A percentile compares a stretch with the other conserved stretches of the same genome.
These are phyloP conservation scores for Dipodomys ordii DNA, from an alignment of 2,113 vertebrate genomes.

Conservation along the genomic window DNA sequence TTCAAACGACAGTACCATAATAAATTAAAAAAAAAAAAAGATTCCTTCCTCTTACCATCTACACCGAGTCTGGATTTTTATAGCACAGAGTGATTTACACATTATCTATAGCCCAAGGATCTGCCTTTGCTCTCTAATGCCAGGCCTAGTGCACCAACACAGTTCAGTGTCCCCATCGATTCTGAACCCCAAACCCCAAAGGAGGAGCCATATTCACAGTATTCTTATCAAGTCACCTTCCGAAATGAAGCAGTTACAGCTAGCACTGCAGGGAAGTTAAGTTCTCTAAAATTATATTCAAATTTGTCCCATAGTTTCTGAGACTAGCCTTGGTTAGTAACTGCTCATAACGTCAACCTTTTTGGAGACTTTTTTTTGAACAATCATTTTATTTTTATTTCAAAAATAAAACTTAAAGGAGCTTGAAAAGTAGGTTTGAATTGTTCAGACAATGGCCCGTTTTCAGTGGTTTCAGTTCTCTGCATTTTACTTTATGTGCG, in stretches of 20 bases:
- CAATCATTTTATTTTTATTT: conserved; percentile 78
- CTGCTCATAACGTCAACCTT: conserved; percentile 65
- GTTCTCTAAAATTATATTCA: conserved; percentile 61
- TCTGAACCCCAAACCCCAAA: neutral
- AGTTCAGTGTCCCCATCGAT: neutral
- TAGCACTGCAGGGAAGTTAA: conserved; percentile 32
- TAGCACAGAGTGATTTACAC: neutral
- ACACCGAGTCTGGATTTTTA: neutral
- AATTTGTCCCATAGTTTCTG: conserved; percentile 52
- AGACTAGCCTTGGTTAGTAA: conserved; percentile 63
- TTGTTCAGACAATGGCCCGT: conserved; percentile 77
- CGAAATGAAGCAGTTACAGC: conserved; percentile 55
- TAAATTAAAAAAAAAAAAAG: neutral
- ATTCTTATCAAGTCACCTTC: conserved; percentile 61
- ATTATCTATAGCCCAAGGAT: neutral
- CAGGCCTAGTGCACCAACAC: neutral
- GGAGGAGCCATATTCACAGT: neutral
- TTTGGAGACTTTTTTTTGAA: conserved; percentile 80
- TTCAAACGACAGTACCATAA: too few relatives aligned
- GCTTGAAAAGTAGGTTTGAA: conserved; percentile 82
- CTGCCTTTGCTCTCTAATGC: neutral
- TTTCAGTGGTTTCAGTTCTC: conserved; percentile 76
- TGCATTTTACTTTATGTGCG: conserved; percentile 78
- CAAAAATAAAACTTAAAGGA: conserved; percentile 84
- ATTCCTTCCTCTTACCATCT: neutral